phyloP scores from a whole-genome alignment of 2,113 vertebrate species.

The Paracanthobrama guichenoti region DNA sequence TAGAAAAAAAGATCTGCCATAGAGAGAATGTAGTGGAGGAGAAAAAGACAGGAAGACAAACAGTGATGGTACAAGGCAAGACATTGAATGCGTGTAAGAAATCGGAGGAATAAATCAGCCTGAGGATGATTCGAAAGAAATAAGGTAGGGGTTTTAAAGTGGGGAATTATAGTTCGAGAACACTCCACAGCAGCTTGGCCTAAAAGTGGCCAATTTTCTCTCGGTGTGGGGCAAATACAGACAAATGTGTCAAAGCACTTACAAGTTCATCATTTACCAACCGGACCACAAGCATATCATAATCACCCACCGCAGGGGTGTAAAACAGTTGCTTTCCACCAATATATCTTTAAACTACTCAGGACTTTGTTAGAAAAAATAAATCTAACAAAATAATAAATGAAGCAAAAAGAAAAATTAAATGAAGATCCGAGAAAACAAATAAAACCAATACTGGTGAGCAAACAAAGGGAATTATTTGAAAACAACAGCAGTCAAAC shows the following conservation, averaged over 20 bases:
- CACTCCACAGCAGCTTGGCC: not conserved
- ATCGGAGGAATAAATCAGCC: not conserved
- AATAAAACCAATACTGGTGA: not conserved
- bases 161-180: not conserved
- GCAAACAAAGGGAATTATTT: constrained; percentile 28
- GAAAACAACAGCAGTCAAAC: constrained; percentile 33
- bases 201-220: not conserved
- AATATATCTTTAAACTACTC: not conserved
- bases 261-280: constrained; percentile 1
- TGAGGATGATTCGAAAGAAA: not conserved
- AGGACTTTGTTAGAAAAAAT: not conserved
- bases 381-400: not conserved
- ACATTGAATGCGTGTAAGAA: not conserved
- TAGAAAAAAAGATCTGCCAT: constrained; percentile 32
- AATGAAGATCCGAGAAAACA: not conserved
- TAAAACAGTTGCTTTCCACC: not conserved
- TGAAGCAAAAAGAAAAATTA: not conserved
- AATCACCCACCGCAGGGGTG: not conserved
- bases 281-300: constrained; percentile 1
- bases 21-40: not conserved
- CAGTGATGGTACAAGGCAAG: not conserved
- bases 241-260: not conserved
- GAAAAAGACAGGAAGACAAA: not conserved
- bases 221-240: not conserved
- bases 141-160: not conserved